Evolutionary conservation across 1,140 invertebrate species (phyloP), one percentile per base, ranked within the genome.

Genomic region (Polyergus mexicanus): DNA sequence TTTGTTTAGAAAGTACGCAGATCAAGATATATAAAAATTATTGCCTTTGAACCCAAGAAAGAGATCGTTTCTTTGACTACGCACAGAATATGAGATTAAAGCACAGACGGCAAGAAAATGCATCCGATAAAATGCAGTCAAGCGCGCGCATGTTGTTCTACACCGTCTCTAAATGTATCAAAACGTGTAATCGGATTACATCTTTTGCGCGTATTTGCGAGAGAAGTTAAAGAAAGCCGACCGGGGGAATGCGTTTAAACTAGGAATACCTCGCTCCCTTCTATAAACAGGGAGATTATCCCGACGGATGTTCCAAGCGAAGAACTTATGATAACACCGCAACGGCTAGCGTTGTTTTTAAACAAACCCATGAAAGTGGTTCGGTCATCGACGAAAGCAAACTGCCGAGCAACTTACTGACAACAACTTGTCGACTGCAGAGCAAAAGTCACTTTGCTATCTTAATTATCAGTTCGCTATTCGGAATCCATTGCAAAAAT

Each of bases 391-490:
- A n/a, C 41, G 25, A 71, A 81, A 81, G 58, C 71, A 32, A 76
- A 76, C 38, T 71, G 51, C 56, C 51, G 35, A 71, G 19, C n/a
- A 60, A 60, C 51, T 81, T 72, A 60, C n/a, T 32, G 87, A 84
- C 13, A 88, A 88, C 54, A 25, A 75, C 69, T 51, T 86, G 76
- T 88, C 76, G 54, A 76, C 74, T 69, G 60, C 88, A 86, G 71
- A 81, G 38, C 69, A 44, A 38, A 28, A n/a, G n/a, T 13, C 44
- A 51, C 81, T 90, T 90, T 86, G 69, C 54, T 71, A 41, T 35
- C 13, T 86, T 90, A 90, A 90, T 90, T 90, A 90, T 74, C 35
- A 77, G 58, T 51, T 85, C 60, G 47, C 41, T 32, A 51, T 4
- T 58, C 25, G 28, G 35, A 19, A 47, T 13, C 25, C 71, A 58